These are phyloP conservation scores for Caenorhabditis panamensis DNA, from an alignment of 2,888 invertebrate species.

Conservation along the genomic window DNA sequence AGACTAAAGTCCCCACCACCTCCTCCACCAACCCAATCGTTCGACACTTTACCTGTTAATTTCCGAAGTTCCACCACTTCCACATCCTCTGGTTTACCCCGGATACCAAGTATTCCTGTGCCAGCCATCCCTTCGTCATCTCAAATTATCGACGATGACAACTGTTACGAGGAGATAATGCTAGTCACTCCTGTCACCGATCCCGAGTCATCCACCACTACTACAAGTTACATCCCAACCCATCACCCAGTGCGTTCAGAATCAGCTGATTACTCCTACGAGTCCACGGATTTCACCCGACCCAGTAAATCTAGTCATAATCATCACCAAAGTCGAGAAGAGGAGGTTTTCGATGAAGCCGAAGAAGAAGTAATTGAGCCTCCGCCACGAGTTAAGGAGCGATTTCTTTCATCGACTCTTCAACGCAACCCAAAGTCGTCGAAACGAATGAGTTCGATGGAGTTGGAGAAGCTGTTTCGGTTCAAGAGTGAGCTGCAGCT, in stretches of 20 bases:
- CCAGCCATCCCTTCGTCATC: conserved; percentile 33
- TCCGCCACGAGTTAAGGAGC: conserved; percentile 31
- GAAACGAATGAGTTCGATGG: conserved; percentile 67
- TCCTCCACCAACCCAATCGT: conserved; percentile 20
- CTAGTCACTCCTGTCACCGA: conserved; percentile 14
- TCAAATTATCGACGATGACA: conserved; percentile 39
- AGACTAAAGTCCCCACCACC: conserved; percentile 51
- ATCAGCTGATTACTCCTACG: conserved; percentile 40
- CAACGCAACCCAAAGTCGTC: conserved; percentile 45
- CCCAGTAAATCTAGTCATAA: neutral
- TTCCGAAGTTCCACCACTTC: conserved; percentile 22
- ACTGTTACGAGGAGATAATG: conserved; percentile 65
- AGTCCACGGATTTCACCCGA: conserved; percentile 44
- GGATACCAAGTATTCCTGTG: conserved; percentile 62
- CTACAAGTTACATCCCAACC: conserved; percentile 15
- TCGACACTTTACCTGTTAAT: conserved; percentile 29
- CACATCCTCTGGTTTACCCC: conserved; percentile 26
- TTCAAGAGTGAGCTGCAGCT: conserved; percentile 75
- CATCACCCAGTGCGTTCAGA: conserved; percentile 25
- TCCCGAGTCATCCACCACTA: conserved; percentile 6
- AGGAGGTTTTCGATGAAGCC: conserved; percentile 61
- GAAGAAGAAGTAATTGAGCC: conserved; percentile 21
- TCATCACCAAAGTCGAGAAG: conserved; percentile 10
- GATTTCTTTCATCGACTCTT: conserved; percentile 51
- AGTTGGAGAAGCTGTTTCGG: conserved; percentile 71